phyloP scores from a whole-genome alignment of 92 coral and sea anemone genomes.

The Actinostola sp. region DNA sequence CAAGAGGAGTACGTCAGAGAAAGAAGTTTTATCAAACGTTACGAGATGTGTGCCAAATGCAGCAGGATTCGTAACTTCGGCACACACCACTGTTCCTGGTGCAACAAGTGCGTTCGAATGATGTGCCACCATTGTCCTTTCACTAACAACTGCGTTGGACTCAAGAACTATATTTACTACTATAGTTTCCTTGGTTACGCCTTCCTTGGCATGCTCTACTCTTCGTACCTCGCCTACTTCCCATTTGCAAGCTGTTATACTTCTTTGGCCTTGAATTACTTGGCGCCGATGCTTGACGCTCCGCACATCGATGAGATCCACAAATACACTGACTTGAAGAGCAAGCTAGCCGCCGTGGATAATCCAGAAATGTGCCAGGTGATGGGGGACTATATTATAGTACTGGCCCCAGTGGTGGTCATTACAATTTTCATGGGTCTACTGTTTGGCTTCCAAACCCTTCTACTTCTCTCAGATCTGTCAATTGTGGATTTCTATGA shows the following conservation, averaged over 20 bases:
- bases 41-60: slow-evolving; percentile 80
- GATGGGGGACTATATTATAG: slow-evolving; percentile 70
- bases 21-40: slow-evolving; percentile 72
- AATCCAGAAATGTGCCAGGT: slow-evolving; percentile 67
- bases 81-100: slow-evolving; percentile 97
- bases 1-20: slow-evolving; percentile 71
- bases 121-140: slow-evolving; percentile 99
- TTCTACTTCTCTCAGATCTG: slow-evolving; percentile 79
- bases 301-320: slow-evolving; percentile 35
- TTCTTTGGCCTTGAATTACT: slow-evolving; percentile 22
- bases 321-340: slow-evolving; percentile 34
- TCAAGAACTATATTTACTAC: slow-evolving; percentile 86
- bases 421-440: slow-evolving; percentile 70
- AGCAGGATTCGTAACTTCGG: slow-evolving; percentile 77
- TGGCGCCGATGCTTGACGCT: slow-evolving; percentile 25
- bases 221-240: slow-evolving; percentile 73
- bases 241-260: slow-evolving; percentile 76
- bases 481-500: slow-evolving; percentile 94
- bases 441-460: slow-evolving; percentile 78
- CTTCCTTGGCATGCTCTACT: slow-evolving; percentile 78
- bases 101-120: slow-evolving; percentile 88
- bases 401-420: slow-evolving; percentile 80
- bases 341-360: slow-evolving; percentile 26
- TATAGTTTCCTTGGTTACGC: slow-evolving; percentile 82
- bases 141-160: slow-evolving; percentile 98